phyloP scores from a whole-genome alignment of 2,888 invertebrate species.

The Anodontia alba region DNA sequence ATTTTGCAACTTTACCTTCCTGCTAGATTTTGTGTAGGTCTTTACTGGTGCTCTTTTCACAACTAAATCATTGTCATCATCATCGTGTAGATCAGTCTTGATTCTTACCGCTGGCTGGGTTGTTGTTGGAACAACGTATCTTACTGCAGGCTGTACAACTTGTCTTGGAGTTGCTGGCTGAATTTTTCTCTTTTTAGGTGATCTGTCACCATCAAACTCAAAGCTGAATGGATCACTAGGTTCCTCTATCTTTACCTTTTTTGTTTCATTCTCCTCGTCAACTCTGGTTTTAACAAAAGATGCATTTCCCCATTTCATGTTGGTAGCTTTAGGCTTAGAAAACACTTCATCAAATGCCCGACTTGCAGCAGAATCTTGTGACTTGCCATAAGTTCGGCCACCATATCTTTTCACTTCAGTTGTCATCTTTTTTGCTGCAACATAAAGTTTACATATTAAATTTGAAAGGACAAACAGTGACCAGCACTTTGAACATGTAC shows the following conservation, averaged over 20 bases:
- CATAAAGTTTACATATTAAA: not conserved
- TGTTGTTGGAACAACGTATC: constrained; percentile 38
- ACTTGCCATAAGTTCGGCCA: constrained; percentile 72
- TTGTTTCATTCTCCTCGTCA: constrained; percentile 58
- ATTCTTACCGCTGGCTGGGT: constrained; percentile 15
- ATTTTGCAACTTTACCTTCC: constrained; percentile 48
- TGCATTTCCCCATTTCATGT: constrained; percentile 79
- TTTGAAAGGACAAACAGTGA: not conserved
- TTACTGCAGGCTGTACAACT: constrained; percentile 58
- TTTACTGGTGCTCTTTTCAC: constrained; percentile 57
- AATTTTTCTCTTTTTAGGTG: constrained; percentile 48
- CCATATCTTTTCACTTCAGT: constrained; percentile 61
- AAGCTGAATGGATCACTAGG: constrained; percentile 78
- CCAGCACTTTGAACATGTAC: not conserved
- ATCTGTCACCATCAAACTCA: constrained; percentile 73
- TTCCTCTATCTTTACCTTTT: constrained; percentile 63
- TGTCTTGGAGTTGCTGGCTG: constrained; percentile 20
- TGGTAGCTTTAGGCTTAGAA: constrained; percentile 64
- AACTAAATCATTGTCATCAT: constrained; percentile 54
- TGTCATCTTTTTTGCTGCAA: constrained; percentile 29
- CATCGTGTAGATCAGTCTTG: constrained; percentile 36
- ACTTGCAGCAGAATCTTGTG: constrained; percentile 66
- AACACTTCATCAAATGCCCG: constrained; percentile 77
- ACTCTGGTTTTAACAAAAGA: constrained; percentile 76
- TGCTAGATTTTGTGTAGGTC: constrained; percentile 59